These are phyloP conservation scores for Catamblyrhynchus diadema DNA, from an alignment of 2,797 vertebrate genomes.

Conservation along the genomic window DNA sequence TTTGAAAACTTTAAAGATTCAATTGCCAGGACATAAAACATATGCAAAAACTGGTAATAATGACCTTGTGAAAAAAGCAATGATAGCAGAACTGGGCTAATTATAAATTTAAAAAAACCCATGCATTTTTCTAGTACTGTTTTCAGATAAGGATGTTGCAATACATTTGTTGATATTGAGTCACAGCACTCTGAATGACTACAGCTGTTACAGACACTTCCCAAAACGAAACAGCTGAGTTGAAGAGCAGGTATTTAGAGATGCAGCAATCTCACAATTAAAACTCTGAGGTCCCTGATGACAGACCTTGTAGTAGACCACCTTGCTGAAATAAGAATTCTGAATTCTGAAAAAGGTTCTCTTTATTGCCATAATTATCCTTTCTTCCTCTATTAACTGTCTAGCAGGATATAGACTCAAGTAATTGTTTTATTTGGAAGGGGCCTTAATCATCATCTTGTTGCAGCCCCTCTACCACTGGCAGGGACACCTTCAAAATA, in stretches of 20 bases:
- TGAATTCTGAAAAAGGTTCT: neutral
- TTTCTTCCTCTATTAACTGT: neutral
- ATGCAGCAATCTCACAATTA: neutral
- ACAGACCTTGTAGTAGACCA: neutral
- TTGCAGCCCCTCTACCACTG: neutral
- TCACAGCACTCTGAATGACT: neutral
- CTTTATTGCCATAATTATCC: neutral
- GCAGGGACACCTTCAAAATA: neutral
- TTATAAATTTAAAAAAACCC: neutral
- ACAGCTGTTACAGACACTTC: neutral
- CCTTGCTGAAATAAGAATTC: neutral
- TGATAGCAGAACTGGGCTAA: neutral
- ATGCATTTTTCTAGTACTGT: neutral
- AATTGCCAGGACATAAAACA: neutral
- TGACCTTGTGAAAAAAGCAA: neutral
- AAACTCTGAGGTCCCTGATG: neutral
- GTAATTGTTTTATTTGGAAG: neutral
- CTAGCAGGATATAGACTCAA: neutral
- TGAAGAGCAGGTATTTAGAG: neutral
- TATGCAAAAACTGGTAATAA: neutral
- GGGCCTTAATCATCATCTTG: neutral
- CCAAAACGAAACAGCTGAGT: neutral
- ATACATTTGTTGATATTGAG: neutral
- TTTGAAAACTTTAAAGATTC: neutral
- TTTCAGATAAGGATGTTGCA: neutral